Evolutionary conservation across 2,888 invertebrate genomes (phyloP), one percentile per base, ranked within the genome.

Genomic region (Conistra vaccinii): DNA sequence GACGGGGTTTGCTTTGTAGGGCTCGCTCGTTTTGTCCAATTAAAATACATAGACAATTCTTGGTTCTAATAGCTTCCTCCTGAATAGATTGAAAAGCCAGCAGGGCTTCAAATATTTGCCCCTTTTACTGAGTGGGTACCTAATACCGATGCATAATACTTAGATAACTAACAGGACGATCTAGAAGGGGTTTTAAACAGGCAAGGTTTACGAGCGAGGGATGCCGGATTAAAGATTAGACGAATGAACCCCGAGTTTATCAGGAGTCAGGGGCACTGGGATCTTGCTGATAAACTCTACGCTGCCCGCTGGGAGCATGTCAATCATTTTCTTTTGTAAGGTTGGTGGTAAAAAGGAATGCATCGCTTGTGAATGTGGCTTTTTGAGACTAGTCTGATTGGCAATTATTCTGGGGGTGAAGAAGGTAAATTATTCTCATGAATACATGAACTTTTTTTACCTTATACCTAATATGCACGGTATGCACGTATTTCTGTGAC

Each of bases 201-300:
- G 9, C 29, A 23, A 39, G 74, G 39, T 73, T 75, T 73, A 65
- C 63, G 63, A 65, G 17, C 20, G 39, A 6, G 29, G 73, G 51
- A 48, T 72, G 48, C 12, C 29, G n/a, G 45, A 58, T 63, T 48
- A 20, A 39, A 75, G 73, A 73, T 73, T 65, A 58, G 39, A 51
- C 17, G 58, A 73, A 73, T 73, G 39, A 45, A 20, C 39, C 55
- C 48, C 14, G 14, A 42, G n/a, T 14, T 48, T 74, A 74, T 74
- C 62, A 63, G 39, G 20, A 57, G 29, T 51, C 29, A 51, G 29
- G n/a, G 39, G 42, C 9, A 45, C 26, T 55, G n/a, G 48, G 17
- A 62, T 72, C 62, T 58, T 14, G 17, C 29, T 29, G 48, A 63
- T 73, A 65, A 51, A 51, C 39, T 72, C n/a, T n/a, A n/a, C n/a